Evolutionary conservation across 1,140 invertebrate species (phyloP).

Genomic region (Zaprionus tsacasi): DNA sequence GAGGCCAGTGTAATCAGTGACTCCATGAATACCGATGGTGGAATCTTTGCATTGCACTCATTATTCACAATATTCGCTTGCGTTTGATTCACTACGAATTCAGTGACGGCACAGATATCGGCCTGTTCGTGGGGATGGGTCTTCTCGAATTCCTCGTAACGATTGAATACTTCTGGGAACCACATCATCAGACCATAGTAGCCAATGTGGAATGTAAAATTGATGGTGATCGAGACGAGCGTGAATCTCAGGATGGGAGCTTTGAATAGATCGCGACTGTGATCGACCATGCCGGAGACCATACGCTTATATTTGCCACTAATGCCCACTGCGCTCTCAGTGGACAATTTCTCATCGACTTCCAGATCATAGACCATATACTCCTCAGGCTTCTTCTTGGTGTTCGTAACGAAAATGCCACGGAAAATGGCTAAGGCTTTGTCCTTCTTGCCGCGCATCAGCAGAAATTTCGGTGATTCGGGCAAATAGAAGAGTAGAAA

Average conservation of each 20-base stretch:
- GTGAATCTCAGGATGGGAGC: constrained; percentile 92
- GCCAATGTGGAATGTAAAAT: constrained; percentile 95
- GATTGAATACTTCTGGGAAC: constrained; percentile 95
- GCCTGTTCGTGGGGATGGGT: constrained; percentile 87
- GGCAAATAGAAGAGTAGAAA: constrained; percentile 92
- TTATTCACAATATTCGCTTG: constrained; percentile 85
- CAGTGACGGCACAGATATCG: constrained; percentile 90
- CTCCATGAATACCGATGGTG: constrained; percentile 91
- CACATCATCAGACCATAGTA: constrained; percentile 96
- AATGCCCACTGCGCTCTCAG: constrained; percentile 84
- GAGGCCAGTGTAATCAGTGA: constrained; percentile 93
- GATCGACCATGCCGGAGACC: constrained; percentile 90
- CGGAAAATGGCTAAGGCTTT: constrained; percentile 92
- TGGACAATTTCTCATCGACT: constrained; percentile 86
- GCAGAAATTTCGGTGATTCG: constrained; percentile 96
- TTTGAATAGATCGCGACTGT: constrained; percentile 91
- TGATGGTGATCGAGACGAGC: constrained; percentile 92
- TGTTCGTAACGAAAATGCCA: constrained; percentile 92
- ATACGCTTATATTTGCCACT: constrained; percentile 89
- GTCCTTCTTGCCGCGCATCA: constrained; percentile 90
- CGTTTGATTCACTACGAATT: constrained; percentile 89
- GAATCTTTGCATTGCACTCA: constrained; percentile 89
- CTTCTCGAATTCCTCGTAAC: constrained; percentile 91
- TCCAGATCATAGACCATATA: constrained; percentile 92
- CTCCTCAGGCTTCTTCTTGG: constrained; percentile 88